Evolutionary conservation across 2,888 invertebrate species (phyloP).

Genomic region (Chymomyza amoena): DNA sequence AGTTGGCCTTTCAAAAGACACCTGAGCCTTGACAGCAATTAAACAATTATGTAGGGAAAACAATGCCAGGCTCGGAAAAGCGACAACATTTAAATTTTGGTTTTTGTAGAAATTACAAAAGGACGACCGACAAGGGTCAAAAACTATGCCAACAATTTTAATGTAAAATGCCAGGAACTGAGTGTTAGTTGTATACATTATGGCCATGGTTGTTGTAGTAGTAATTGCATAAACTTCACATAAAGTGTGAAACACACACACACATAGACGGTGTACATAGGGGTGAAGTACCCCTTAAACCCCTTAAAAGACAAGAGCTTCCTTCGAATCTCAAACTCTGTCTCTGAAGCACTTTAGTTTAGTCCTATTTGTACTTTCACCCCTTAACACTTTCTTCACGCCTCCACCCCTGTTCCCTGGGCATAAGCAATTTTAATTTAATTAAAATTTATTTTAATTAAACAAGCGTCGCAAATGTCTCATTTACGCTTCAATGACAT

Average conservation of each 20-base stretch:
- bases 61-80: not conserved
- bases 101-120: conserved; percentile 26
- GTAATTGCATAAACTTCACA: not conserved
- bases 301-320: too few relatives aligned
- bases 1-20: conserved; percentile 24
- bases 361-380: too few relatives aligned
- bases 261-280: not conserved
- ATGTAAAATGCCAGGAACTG: conserved; percentile 57
- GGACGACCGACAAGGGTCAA: conserved; percentile 22
- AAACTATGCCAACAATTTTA: conserved; percentile 70
- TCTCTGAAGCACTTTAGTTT: too few relatives aligned
- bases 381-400: too few relatives aligned
- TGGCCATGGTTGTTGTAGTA: conserved; percentile 21
- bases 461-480: conserved; percentile 75
- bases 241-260: not conserved
- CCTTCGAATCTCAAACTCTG: too few relatives aligned
- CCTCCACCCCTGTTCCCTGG: not conserved
- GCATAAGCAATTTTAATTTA: conserved; percentile 70
- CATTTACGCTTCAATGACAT: conserved; percentile 73
- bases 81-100: not conserved
- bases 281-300: too few relatives aligned
- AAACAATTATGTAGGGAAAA: not conserved
- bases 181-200: conserved; percentile 28
- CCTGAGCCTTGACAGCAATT: conserved; percentile 33
- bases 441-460: conserved; percentile 75